Conservation (phyloP, 2,113 vertebrate species). For the Phrynosoma blainvillii region DNA sequence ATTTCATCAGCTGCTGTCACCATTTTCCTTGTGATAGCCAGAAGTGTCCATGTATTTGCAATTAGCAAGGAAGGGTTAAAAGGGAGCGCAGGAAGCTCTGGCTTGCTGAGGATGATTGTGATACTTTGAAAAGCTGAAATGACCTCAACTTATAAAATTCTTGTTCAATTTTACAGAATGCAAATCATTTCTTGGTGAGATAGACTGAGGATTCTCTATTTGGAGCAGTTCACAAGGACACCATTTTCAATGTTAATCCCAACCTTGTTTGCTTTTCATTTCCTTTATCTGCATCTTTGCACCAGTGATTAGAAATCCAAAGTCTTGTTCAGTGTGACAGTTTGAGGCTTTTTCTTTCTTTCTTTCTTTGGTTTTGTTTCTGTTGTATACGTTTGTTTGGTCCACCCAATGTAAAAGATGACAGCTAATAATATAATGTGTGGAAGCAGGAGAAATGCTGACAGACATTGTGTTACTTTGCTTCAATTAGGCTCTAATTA, state of each 20-base stretch:
- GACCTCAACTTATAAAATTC: constrained; percentile 11
- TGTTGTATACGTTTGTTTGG: not conserved
- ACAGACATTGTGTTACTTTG: constrained; percentile 74
- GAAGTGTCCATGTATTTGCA: not conserved
- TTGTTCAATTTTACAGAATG: constrained; percentile 37
- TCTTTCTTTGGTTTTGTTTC: not conserved
- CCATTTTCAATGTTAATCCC: constrained; percentile 24
- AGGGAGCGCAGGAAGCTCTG: not conserved
- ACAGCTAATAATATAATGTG: constrained; percentile 73
- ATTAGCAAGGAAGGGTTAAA: constrained; percentile 17
- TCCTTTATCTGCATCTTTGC: constrained; percentile 40
- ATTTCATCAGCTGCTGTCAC: not conserved
- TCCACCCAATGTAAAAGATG: constrained; percentile 61
- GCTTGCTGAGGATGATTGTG: constrained; percentile 14
- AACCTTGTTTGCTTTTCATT: constrained; percentile 43
- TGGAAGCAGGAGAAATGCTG: constrained; percentile 70
- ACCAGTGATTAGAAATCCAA: constrained; percentile 50
- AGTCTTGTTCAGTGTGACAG: constrained; percentile 23
- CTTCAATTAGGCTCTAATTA: constrained; percentile 78
- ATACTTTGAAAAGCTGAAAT: not conserved
- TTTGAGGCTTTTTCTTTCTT: not conserved
- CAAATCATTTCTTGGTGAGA: constrained; percentile 32
- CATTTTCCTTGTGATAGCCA: not conserved
- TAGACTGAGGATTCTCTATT: constrained; percentile 18
- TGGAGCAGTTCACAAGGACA: constrained; percentile 16